Percentiles rank a stretch among this genome's conserved stretches.
Conservation (phyloP, 2,113 vertebrate species). For the Podocnemis expansa region DNA sequence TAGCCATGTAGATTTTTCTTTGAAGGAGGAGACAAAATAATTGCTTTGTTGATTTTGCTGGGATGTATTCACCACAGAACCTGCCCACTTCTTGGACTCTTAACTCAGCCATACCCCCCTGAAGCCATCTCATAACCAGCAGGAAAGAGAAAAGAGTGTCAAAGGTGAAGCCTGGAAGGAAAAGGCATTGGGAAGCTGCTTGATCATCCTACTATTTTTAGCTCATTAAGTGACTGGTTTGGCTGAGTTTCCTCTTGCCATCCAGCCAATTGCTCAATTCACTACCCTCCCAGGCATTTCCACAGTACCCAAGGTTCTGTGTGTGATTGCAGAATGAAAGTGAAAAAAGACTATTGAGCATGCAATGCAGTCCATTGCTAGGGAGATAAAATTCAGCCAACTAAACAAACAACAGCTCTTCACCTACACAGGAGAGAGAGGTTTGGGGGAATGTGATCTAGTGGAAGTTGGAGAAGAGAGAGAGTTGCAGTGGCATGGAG, state of each 20-base stretch:
- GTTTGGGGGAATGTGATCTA: background rate
- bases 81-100: no score
- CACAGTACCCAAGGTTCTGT: background rate
- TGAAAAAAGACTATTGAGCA: fast-evolving
- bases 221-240: background rate
- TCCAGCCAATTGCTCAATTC: background rate
- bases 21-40: background rate
- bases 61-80: background rate
- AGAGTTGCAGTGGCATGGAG: background rate
- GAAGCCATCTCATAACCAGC: background rate
- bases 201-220: background rate
- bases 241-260: background rate
- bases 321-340: background rate
- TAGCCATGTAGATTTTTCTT: background rate
- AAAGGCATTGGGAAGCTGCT: background rate
- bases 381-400: background rate
- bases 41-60: background rate
- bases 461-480: fast-evolving
- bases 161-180: background rate
- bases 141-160: background rate
- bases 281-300: background rate
- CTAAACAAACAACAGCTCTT: background rate
- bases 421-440: background rate
- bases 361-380: background rate
- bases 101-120: background rate